These are phyloP conservation scores for Pseudoatta argentina DNA, from an alignment of 1,140 invertebrate genomes.

Conservation along the genomic window DNA sequence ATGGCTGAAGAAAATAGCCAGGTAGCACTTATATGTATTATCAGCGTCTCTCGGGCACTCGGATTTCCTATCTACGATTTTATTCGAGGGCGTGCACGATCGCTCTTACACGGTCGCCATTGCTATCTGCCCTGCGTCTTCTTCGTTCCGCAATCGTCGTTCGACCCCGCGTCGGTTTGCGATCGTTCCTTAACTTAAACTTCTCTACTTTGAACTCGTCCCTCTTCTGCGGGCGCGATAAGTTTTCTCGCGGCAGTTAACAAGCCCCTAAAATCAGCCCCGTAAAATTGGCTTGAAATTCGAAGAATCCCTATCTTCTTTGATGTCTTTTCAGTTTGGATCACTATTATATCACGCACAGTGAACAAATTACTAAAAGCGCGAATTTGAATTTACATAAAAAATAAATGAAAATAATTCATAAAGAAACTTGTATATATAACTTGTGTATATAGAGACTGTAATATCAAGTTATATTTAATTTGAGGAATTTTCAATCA, in stretches of 20 bases:
- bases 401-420: neutral
- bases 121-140: slow-evolving; percentile 39
- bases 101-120: slow-evolving; percentile 42
- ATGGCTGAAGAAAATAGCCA: slow-evolving; percentile 36
- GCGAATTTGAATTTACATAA: neutral
- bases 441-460: no score
- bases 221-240: slow-evolving; percentile 37
- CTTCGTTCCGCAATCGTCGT: slow-evolving; percentile 47
- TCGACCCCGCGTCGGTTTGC: slow-evolving; percentile 28
- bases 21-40: slow-evolving; percentile 48
- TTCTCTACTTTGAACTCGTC: slow-evolving; percentile 1
- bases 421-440: neutral
- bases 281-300: slow-evolving; percentile 31
- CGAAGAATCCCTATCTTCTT: neutral
- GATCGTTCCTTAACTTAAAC: slow-evolving; percentile 53
- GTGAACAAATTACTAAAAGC: neutral
- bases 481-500: no score
- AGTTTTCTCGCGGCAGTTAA: slow-evolving; percentile 47
- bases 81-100: slow-evolving; percentile 52
- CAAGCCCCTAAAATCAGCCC: slow-evolving; percentile 32
- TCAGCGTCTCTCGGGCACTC: slow-evolving; percentile 11
- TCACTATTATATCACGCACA: neutral
- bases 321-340: neutral
- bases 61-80: slow-evolving; percentile 53
- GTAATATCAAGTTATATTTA: no score